Evolutionary conservation across 2,113 vertebrate species (phyloP), one percentile per base, ranked within the genome.

Genomic region (Pterocles burchelli): DNA sequence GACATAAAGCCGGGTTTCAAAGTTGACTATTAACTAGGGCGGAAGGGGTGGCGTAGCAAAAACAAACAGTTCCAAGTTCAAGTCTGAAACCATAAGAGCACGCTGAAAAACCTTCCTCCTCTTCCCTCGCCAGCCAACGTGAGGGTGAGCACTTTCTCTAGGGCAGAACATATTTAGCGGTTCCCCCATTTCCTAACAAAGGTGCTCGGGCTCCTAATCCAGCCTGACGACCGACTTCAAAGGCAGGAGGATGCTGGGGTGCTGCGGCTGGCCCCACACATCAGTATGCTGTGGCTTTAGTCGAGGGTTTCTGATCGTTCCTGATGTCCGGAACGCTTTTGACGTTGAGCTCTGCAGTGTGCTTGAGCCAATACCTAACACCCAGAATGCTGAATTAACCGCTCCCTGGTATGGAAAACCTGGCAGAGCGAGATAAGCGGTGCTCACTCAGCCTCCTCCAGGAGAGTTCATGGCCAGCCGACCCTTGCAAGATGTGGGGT

Each of bases 61-160:
- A 97, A 89, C 95, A 97, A 97, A 97, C 94, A 97, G 95, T 94
- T 85, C 95, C 97, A 97, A 95, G 97, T 97, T 97, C 95, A 96
- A 96, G 95, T 95, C 88, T 95, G 85, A 88, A 97, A 91, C 88
- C 74, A 11, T 94, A 89, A 79, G 80, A 83, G 80, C 71, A 33
- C 25, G 24, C 77, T 93, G 77, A 17, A 90, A 95, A 94, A 29
- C 54, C 45, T 73, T 71, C 93, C 83, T 93, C 84, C 48, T 83
- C 58, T 59, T 84, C 93, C 55, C 38, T 8, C 1, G 0, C 73
- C 75, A 71, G 82, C 34, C 80, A 70, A 52, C 9, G 1, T 3
- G 31, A 88, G 83, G 82, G 72, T 54, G 54, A 92, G 62, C 10
- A 0, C 63, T 76, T 48, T 76, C 66, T 57, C 77, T 6, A 17